Conservation (phyloP, 2,888 invertebrate genomes). For the Seladonia tumulorum region DNA sequence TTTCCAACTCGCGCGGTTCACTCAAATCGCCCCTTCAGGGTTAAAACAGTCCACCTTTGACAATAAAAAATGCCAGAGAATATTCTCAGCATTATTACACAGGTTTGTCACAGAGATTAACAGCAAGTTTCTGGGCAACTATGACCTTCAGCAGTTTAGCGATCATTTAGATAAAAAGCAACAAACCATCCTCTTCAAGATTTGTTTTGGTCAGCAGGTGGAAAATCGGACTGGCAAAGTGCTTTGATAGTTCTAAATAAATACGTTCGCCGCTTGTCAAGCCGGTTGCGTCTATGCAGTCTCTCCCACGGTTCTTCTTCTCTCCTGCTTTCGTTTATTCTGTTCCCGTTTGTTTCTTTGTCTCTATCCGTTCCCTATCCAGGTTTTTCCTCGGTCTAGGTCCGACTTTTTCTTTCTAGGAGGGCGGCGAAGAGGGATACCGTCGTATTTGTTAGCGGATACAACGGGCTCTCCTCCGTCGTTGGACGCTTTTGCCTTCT, state of each 20-base stretch:
- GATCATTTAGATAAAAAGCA: neutral
- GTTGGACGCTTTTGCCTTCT: constrained; percentile 37
- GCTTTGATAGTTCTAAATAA: constrained; percentile 6
- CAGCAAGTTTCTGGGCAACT: too few species aligned
- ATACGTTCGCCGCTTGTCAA: neutral
- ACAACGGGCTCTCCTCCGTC: constrained; percentile 56
- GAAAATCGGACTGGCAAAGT: neutral
- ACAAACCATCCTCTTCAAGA: neutral
- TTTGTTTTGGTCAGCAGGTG: neutral
- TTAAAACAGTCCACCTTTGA: too few species aligned
- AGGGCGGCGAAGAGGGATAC: constrained; percentile 68
- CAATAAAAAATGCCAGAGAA: too few species aligned
- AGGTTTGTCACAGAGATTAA: too few species aligned
- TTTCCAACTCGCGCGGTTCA: too few species aligned
- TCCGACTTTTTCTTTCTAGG: constrained; percentile 37
- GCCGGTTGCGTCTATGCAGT: neutral
- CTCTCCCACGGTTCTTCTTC: neutral
- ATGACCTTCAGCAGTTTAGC: neutral
- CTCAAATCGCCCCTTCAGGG: too few species aligned
- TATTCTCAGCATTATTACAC: too few species aligned
- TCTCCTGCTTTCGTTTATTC: neutral
- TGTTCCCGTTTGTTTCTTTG: neutral
- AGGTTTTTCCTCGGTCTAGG: neutral
- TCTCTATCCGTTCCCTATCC: neutral
- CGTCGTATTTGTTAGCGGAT: constrained; percentile 74